Conservation (phyloP, 2,888 invertebrate species). For the Anarsia innoxiella region DNA sequence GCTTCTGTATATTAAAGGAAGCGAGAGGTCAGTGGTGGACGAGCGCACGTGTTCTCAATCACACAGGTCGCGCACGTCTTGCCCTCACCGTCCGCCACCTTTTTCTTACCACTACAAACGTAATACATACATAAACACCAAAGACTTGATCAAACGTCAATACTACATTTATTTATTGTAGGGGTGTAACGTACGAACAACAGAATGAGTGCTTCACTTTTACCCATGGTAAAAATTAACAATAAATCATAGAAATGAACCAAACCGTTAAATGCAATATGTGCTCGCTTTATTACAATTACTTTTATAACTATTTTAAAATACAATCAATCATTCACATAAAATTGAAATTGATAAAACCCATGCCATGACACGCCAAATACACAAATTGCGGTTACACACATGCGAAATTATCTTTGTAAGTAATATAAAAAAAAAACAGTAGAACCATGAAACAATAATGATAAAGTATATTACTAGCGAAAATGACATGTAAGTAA, state of each 20-base stretch:
- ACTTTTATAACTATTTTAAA: slow-evolving; percentile 13
- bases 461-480: slow-evolving; percentile 52
- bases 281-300: slow-evolving; percentile 22
- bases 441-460: slow-evolving; percentile 64
- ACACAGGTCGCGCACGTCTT: slow-evolving; percentile 1
- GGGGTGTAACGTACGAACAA: slow-evolving; percentile 39
- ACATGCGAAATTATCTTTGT: too few species aligned
- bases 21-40: neutral
- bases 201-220: slow-evolving; percentile 36
- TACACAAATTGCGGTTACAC: slow-evolving; percentile 63
- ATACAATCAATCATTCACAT: slow-evolving; percentile 37
- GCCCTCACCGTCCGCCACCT: slow-evolving; percentile 9
- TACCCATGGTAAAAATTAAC: slow-evolving; percentile 34
- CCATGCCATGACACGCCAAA: slow-evolving; percentile 56
- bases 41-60: neutral
- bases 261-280: slow-evolving; percentile 34
- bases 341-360: slow-evolving; percentile 44
- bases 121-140: slow-evolving; percentile 39
- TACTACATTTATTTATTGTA: slow-evolving; percentile 32
- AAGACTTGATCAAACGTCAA: slow-evolving; percentile 47
- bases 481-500: slow-evolving; percentile 58
- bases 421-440: slow-evolving; percentile 57
- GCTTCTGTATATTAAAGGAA: slow-evolving; percentile 29
- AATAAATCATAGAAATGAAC: slow-evolving; percentile 34
- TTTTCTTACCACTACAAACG: too few species aligned